A percentile compares a stretch with the other conserved stretches of the same genome.
phyloP scores from a whole-genome alignment of 2,888 invertebrate species.

The Scaptomyza reducta region DNA sequence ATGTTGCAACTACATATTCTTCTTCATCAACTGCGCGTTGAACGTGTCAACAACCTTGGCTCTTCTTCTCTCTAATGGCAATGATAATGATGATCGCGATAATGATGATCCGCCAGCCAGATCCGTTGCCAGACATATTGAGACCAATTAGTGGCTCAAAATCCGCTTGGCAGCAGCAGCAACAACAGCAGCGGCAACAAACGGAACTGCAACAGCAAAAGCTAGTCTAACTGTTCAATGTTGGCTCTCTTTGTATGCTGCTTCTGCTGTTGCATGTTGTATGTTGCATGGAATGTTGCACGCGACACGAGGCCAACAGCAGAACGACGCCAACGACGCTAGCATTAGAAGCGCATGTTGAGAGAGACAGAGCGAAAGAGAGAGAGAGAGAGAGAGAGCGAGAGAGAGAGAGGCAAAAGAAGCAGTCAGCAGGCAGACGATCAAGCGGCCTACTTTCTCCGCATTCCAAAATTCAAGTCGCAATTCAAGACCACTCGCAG shows the following conservation, averaged over 20 bases:
- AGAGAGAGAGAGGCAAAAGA: background rate
- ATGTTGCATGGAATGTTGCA: constrained; percentile 68
- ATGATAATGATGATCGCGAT: constrained; percentile 33
- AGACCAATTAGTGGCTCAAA: constrained; percentile 81
- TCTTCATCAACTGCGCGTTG: background rate
- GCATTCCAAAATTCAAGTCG: constrained; percentile 81
- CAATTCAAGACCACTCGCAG: constrained; percentile 20
- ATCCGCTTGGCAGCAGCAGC: constrained; percentile 82
- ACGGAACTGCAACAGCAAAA: constrained; percentile 78
- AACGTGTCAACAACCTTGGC: constrained; percentile 74
- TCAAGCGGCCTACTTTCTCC: constrained; percentile 84
- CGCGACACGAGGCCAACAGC: constrained; percentile 61
- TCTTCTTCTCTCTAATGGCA: constrained; percentile 8
- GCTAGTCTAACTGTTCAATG: constrained; percentile 71
- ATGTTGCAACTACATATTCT: constrained; percentile 61
- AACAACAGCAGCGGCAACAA: constrained; percentile 62
- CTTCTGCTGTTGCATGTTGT: constrained; percentile 21
- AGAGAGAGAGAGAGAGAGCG: background rate
- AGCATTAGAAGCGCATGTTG: constrained; percentile 20
- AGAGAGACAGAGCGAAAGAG: background rate
- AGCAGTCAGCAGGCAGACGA: constrained; percentile 44
- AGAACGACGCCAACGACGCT: constrained; percentile 25
- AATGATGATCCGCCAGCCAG: constrained; percentile 38
- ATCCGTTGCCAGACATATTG: constrained; percentile 69
- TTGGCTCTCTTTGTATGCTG: constrained; percentile 9